Base-by-base conservation (phyloP, 2,797 vertebrate species). In the Argyrosomus regius region DNA sequence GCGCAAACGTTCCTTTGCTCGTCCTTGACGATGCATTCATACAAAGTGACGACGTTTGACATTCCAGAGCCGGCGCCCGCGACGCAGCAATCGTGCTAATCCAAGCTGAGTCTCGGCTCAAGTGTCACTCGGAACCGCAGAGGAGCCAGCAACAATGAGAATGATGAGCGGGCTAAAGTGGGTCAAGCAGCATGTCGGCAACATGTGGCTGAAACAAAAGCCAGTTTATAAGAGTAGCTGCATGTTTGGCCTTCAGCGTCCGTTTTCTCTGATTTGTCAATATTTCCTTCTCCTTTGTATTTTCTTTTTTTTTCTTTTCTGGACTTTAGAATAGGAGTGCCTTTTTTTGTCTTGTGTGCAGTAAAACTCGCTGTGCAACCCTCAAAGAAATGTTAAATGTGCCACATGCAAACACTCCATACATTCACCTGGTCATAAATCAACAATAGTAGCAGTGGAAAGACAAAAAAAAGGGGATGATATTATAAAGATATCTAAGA, bases 141-240 rank as follows among this genome's bases (percentile, higher is more conserved):
- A 24, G 22, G 17, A 24, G 22, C 46, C 49, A 16, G 48, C 4
- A n/a, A 48, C 13, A n/a, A 20, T 39, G n/a, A 48, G 14, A 48
- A 50, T 39, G 22, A 54, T 22, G 17, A 75, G 57, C 57, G 18
- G 22, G 35, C 35, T 49, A 18, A 58, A 54, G 9, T 54, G 11
- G 58, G 70, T 52, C 39, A 52, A 52, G 12, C 52, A 20, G 26
- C 39, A 41, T 49, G 39, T 64, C 7, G 46, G 28, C 9, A 65
- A 31, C 56, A 48, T 60, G 46, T 53, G 46, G 52, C 26, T 64
- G 64, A 68, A 43, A n/a, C 41, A 54, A 45, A 20, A 31, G 41
- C 3, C 17, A 31, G 22, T 49, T 39, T 43, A 28, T 6, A 18
- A 18, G 58, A n/a, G 39, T 2, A 41, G 24, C 49, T 24, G 45